Base-by-base conservation (phyloP, 2,113 vertebrate species). In the Pseudolaguvia tuberculata region DNA sequence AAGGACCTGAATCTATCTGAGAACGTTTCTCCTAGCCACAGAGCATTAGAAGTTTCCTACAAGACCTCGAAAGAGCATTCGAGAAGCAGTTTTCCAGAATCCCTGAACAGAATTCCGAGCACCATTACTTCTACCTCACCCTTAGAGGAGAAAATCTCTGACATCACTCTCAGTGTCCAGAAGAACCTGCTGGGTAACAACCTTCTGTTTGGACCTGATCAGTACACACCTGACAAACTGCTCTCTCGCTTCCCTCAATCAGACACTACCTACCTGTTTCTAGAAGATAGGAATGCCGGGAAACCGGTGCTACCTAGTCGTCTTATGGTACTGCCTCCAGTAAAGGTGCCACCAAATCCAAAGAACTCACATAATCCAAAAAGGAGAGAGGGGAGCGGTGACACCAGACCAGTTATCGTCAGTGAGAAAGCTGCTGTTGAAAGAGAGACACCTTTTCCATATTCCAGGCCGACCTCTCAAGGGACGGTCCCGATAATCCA, bases 321-420 rank as follows among this genome's bases (percentile, higher is more conserved):
- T 71, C 81, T 89, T 15, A 73, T 83, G 23, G 84, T 89, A 74
- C 78, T 91, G 52, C 90, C 90, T 13, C 87, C 87, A 0, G 85
- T 91, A n/a, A 83, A 79, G 73, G 50, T 81, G 29, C 57, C 72
- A 9, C 75, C 23, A 10, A 59, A 67, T 17, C 76, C 42, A 20
- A 81, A 45, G 20, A 51, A 18, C 51, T 23, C n/a, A 20, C 21
- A 29, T 15, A 71, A 73, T 59, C 50, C 69, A 58, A 75, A 68
- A 76, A 74, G 50, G 59, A 57, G 48, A 13, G 80, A 74, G 15
- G 70, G 39, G 7, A 42, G 59, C 12, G 68, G 73, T 9, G 5
- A 42, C 13, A n/a, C 58, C 20, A 48, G 62, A 51, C 53, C 56
- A 14, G 35, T 50, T 48, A 53, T 72, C 8, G 17, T 76, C 39